Conservation (phyloP, 92 coral and sea anemone species). For the Palythoa grandiflora region DNA sequence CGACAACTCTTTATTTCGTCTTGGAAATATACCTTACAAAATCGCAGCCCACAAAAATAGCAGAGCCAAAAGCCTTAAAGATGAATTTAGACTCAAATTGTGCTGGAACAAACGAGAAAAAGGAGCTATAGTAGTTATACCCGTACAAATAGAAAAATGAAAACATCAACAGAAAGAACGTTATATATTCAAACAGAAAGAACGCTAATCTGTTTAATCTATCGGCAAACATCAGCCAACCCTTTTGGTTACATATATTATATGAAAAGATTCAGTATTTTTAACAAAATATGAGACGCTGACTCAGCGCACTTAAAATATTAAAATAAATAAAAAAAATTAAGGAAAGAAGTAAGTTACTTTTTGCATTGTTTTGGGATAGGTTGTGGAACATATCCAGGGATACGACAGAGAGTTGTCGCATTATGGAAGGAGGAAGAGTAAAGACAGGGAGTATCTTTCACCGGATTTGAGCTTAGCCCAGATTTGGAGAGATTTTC, state of each 20-base stretch:
- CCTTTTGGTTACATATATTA: not conserved
- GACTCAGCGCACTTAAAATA: not conserved
- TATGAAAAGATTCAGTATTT: not conserved
- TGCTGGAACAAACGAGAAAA: no score
- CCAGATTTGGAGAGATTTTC: constrained; percentile 40
- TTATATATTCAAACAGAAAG: no score
- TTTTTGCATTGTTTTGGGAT: constrained; percentile 6
- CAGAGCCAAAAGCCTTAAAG: not conserved
- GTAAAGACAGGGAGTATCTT: constrained; percentile 49
- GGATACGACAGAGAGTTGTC: constrained; percentile 46
- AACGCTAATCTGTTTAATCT: not conserved
- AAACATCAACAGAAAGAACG: not conserved
- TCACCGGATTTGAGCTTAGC: constrained; percentile 38
- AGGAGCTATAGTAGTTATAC: no score
- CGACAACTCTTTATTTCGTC: no score
- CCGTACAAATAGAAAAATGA: no score
- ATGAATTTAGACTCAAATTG: no score
- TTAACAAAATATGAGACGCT: not conserved
- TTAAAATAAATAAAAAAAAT: no score
- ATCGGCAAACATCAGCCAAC: not conserved
- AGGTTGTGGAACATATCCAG: constrained; percentile 50
- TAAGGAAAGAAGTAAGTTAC: constrained; percentile 1
- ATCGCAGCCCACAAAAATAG: no score
- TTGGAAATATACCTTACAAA: no score
- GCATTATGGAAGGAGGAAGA: constrained; percentile 48